Evolutionary conservation across 2,797 vertebrate genomes (phyloP).

Genomic region (Podarcis siculus): DNA sequence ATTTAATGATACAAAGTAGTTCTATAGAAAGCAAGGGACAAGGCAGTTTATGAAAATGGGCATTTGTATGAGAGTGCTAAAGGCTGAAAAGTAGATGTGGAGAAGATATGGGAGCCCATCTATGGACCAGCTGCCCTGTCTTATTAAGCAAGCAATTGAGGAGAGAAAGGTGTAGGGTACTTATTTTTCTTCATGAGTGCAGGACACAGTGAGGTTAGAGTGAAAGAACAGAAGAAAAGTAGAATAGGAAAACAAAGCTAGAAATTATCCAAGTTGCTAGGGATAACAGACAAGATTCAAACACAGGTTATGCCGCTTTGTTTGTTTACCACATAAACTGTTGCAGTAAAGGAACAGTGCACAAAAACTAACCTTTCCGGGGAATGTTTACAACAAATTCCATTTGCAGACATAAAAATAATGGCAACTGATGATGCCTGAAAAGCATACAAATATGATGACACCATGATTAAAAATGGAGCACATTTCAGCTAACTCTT

Average conservation of each 20-base stretch:
- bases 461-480: constrained; percentile 75
- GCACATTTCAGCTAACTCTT: constrained; percentile 65
- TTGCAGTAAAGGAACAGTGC: constrained; percentile 31
- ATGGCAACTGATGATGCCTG: constrained; percentile 72
- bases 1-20: background rate
- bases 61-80: too few species aligned
- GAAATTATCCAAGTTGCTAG: background rate
- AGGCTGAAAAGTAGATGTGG: too few species aligned
- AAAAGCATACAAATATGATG: constrained; percentile 72
- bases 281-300: background rate
- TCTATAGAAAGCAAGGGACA: background rate
- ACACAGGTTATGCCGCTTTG: constrained; percentile 46
- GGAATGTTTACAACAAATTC: constrained; percentile 55
- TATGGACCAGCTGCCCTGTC: too few species aligned
- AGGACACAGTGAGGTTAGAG: background rate
- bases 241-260: background rate
- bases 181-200: too few species aligned
- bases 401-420: constrained; percentile 65
- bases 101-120: too few species aligned
- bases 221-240: background rate
- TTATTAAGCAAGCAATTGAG: too few species aligned
- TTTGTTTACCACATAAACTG: constrained; percentile 66
- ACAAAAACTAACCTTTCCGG: constrained; percentile 67
- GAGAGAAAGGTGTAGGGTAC: too few species aligned
- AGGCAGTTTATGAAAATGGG: too few species aligned